Percentiles rank a stretch among this genome's conserved stretches.
phyloP scores from a whole-genome alignment of 2,797 vertebrate genomes.

The Myiotriccus ornatus region DNA sequence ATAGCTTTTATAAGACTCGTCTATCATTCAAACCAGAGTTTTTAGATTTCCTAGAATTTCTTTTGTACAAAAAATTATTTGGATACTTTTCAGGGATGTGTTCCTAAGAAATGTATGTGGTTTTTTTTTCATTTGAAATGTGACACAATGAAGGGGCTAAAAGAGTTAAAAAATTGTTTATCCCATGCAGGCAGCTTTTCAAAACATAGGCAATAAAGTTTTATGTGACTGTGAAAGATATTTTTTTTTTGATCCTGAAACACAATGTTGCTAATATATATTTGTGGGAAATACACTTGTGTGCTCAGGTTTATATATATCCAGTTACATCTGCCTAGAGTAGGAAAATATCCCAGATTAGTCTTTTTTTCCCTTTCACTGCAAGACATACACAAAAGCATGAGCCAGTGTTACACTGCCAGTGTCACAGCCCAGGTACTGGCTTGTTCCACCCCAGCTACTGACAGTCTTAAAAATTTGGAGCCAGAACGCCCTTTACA shows the following conservation, averaged over 20 bases:
- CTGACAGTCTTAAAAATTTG: background rate
- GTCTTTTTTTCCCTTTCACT: background rate
- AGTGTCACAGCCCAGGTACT: background rate
- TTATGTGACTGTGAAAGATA: background rate
- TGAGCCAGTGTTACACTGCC: accelerated
- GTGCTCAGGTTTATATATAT: background rate
- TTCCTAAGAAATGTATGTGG: background rate
- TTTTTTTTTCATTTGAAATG: background rate
- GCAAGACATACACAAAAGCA: background rate
- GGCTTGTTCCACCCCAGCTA: background rate
- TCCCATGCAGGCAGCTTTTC: accelerated
- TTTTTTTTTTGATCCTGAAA: background rate
- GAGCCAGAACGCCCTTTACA: background rate
- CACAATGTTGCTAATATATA: background rate
- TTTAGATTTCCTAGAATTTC: background rate
- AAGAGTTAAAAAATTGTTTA: background rate
- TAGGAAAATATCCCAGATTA: background rate
- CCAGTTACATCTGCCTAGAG: background rate
- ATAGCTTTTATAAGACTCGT: background rate
- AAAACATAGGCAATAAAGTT: background rate
- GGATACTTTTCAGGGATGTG: background rate
- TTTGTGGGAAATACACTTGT: background rate
- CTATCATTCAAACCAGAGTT: background rate
- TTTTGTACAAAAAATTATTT: background rate
- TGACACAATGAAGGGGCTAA: background rate